Conservation (phyloP, 1,140 invertebrate genomes). For the Homarus americanus region DNA sequence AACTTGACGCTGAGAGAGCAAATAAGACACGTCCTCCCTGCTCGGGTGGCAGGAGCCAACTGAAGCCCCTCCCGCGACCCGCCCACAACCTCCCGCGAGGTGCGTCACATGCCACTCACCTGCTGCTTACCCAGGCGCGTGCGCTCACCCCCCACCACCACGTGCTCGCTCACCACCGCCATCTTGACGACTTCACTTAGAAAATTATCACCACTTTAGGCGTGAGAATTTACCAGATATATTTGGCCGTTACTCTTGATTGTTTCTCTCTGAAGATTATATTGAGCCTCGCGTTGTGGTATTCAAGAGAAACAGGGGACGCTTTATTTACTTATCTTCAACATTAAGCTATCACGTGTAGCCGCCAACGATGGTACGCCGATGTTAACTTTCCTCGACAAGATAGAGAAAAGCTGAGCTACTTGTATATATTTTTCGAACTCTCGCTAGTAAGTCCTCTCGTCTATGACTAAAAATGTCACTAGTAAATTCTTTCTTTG, state of each 20-base stretch:
- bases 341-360: no score
- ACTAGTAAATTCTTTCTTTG: no score
- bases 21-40: constrained; percentile 35
- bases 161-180: constrained; percentile 48
- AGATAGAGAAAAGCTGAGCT: no score
- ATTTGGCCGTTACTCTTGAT: neutral
- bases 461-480: no score
- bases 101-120: constrained; percentile 48
- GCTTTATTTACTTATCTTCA: no score
- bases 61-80: constrained; percentile 49
- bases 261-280: neutral
- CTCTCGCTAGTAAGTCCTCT: no score
- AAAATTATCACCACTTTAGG: constrained; percentile 14
- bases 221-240: neutral
- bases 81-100: constrained; percentile 38
- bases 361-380: no score
- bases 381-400: no score
- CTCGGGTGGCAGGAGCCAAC: constrained; percentile 48
- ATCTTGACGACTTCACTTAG: constrained; percentile 44
- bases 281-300: neutral
- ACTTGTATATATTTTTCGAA: no score
- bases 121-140: constrained; percentile 17
- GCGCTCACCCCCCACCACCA: constrained; percentile 8
- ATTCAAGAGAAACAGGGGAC: no score
- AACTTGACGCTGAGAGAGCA: neutral